Evolutionary conservation across 2,888 invertebrate genomes (phyloP), one percentile per base, ranked within the genome.

Genomic region (Scaptomyza parva): DNA sequence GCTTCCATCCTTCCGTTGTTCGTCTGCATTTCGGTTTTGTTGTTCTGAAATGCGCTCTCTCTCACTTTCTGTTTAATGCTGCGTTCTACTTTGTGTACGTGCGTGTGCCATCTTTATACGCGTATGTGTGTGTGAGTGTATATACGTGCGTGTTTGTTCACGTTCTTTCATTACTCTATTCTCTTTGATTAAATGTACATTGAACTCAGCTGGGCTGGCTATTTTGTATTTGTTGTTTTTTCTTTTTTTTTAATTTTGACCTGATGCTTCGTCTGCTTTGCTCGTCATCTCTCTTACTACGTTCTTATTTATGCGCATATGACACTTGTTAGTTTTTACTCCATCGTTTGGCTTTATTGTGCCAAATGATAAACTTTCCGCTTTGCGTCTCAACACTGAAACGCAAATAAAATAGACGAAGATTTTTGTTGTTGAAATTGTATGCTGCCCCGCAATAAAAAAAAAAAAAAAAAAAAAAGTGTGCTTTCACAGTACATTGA

Each of bases 121-220:
- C 48, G 8, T 37, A 9, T 35, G 14, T 67, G 47, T 63, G 22
- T 33, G 41, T 30, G 33, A 14, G 24, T 39, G 57, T 60, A 50
- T 47, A 41, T 53, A 55, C 11, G 33, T 20, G 51, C 24, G 51
- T 64, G 72, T 75, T 75, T 81, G 64, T 78, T 71, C 71, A 58
- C 63, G 65, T 79, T 87, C 72, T 82, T 75, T 76, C 69, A 76
- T 69, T 74, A 71, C 62, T 26, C 54, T 59, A 51, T 74, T 84
- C 76, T 71, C 76, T 76, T 81, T 86, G 79, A 86, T 86, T 86
- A 78, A 85, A 73, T 87, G 87, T 87, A 78, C 87, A 86, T 86
- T 87, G 87, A 87, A 77, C 73, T 78, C 65, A 63, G 64, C 72
- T 72, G 63, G 53, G 48, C 40, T 62, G 54, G 39, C 54, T 66